Evolutionary conservation across 2,113 vertebrate genomes (phyloP), one percentile per base, ranked within the genome.

Genomic region (Phrynosoma blainvillii): DNA sequence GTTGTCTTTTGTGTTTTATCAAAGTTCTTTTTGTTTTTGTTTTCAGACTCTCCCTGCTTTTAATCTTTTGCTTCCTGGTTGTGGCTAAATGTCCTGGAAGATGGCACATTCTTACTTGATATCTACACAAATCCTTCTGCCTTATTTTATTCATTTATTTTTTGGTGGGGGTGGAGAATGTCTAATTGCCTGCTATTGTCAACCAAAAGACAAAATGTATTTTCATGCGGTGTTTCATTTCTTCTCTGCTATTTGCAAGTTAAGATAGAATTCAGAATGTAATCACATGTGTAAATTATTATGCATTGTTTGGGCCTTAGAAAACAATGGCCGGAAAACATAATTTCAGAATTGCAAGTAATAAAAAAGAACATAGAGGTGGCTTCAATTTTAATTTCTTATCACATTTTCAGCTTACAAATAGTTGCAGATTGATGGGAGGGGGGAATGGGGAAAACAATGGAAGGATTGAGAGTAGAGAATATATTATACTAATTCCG

Each of bases 11-110:
- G 66, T 68, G 27, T 42, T 89, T 9, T 40, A 90, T 86, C 9
- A 68, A 82, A 79, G 3, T 62, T 89, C 85, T 14, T 30, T 75
- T 52, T 62, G 21, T 0, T 56, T 52, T 2, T 42, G 2, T 71
- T 71, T 70, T 27, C 18, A 25, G 8, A 20, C 59, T 62, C 59
- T 62, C 59, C 18, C 59, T 14, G 59, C 59, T 23, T 47, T 84
- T 68, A 27, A 56, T 80, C 14, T 90, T 3, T 73, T 27, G 70
- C 6, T 91, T 10, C 1, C 0, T 9, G 70, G 82, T 79, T 79
- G 70, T 65, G 84, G 36, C 36, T 91, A 80, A 89, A 79, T 0
- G 1, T 92, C 84, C 74, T 89, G 70, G n/a, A 84, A 83, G 91
- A 89, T 75, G n/a, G 0, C 70, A 5, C 40, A 59, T 82, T 84